Evolutionary conservation across 1,140 invertebrate genomes (phyloP).

Genomic region (Drosophila setifemur): DNA sequence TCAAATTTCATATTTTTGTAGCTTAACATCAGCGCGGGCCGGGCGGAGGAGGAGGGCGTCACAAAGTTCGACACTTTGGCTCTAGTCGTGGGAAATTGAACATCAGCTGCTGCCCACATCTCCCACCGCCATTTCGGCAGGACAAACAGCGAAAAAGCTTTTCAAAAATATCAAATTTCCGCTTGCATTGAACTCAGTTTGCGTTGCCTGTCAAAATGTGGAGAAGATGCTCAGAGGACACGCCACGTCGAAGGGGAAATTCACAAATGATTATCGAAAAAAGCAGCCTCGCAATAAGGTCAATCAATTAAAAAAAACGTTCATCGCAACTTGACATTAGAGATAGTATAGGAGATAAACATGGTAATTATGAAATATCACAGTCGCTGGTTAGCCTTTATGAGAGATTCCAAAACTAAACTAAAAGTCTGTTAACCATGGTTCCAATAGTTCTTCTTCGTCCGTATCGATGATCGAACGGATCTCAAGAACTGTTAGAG

Average conservation of each 20-base stretch:
- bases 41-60: no score
- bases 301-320: no score
- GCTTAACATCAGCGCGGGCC: background rate
- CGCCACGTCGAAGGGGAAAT: background rate
- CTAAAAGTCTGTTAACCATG: no score
- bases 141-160: slow-evolving; percentile 30
- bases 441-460: no score
- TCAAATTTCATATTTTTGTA: background rate
- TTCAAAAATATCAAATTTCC: slow-evolving; percentile 55
- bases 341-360: no score
- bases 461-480: no score
- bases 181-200: slow-evolving; percentile 33
- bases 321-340: no score
- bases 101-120: slow-evolving; percentile 17
- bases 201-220: slow-evolving; percentile 4
- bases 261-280: slow-evolving; percentile 2
- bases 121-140: background rate
- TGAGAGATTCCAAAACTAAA: no score
- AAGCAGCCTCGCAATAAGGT: no score
- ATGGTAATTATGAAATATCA: no score
- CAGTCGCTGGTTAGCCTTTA: no score
- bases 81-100: slow-evolving; percentile 27
- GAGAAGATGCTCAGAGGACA: background rate
- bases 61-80: background rate
- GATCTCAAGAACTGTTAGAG: no score